Base-by-base conservation (phyloP, 92 coral and sea anemone genomes). In the Epizoanthus fatuus region DNA sequence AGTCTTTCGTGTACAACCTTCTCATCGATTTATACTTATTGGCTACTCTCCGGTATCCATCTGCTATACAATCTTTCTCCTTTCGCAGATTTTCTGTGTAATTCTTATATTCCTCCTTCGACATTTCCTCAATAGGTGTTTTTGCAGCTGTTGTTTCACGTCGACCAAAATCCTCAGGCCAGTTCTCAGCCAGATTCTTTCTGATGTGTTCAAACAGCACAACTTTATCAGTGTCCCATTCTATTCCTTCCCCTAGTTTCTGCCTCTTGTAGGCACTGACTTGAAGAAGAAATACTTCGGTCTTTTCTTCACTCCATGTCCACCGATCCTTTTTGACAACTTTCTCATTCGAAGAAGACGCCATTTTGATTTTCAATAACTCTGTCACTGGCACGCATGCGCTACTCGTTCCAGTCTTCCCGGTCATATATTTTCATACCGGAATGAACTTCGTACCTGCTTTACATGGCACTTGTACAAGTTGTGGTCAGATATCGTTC, bases 141-240 rank as follows among this genome's bases (percentile, higher is more conserved):
- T 44, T 0, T 78, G 83, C 25, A 17, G 37, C 83, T 78, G 37
- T 78, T 78, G 38, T 57, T 60, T 38, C 71, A 44, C 6, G 7
- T 44, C 0, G 47, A 44, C 47, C 47, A 44, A 44, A 44, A 44
- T 44, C 7, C 47, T 44, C 47, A 4, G 5, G 47, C 47, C 35
- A 29, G 1, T 29, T 29, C 35, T 55, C 14, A 55, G 59, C 59
- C 59, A 74, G 64, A 77, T 72, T 81, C 79, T 64, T 76, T 57
- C 87, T 63, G 53, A 81, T 55, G 67, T 87, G 81, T 75, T 87
- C 91, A 51, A 25, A 62, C 87, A 87, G 32, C 17, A 75, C 75
- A 64, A 80, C 86, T 81, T 87, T 81, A 73, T 87, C 86, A 25
- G 81, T 80, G 60, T 87, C 86, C 91, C 91, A 87, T 64, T 80